These are phyloP conservation scores for Semicossyphus pulcher DNA, from an alignment of 2,113 vertebrate species.

Conservation along the genomic window DNA sequence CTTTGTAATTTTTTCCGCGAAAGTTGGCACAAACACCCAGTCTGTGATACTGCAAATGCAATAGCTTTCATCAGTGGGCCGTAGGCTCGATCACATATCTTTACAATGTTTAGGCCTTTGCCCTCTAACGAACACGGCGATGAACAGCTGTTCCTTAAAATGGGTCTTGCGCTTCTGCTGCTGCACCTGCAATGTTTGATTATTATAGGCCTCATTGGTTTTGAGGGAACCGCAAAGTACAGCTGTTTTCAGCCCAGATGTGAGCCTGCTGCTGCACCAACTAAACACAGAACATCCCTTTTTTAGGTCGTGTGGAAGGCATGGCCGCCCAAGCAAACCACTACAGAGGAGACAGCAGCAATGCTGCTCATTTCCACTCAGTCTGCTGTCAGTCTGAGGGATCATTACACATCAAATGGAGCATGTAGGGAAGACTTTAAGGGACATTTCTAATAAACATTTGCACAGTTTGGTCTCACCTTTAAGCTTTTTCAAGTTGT, in stretches of 20 bases:
- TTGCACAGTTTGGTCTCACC: neutral
- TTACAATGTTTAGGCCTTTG: too few relatives aligned
- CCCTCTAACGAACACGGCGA: too few relatives aligned
- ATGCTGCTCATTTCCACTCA: conserved; percentile 2
- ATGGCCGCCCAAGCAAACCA: conserved; percentile 44
- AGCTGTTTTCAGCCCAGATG: conserved; percentile 59
- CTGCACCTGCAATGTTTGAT: conserved; percentile 37
- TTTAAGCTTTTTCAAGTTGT: neutral
- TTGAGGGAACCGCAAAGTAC: conserved; percentile 9
- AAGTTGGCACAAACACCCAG: too few relatives aligned
- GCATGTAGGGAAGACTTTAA: too few relatives aligned
- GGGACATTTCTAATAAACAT: too few relatives aligned
- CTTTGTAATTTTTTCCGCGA: too few relatives aligned
- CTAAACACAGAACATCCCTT: conserved; percentile 60
- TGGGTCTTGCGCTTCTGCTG: neutral
- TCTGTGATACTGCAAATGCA: too few relatives aligned
- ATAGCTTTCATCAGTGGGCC: too few relatives aligned
- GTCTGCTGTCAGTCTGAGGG: neutral
- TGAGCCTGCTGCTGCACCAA: conserved; percentile 39
- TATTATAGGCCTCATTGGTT: conserved; percentile 31
- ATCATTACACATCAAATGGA: neutral
- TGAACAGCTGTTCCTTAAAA: neutral
- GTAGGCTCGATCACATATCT: too few relatives aligned
- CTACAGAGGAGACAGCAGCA: conserved; percentile 43
- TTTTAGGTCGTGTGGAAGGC: conserved; percentile 52